Conservation (phyloP, 2,113 vertebrate species). For the Alexandromys fortis region DNA sequence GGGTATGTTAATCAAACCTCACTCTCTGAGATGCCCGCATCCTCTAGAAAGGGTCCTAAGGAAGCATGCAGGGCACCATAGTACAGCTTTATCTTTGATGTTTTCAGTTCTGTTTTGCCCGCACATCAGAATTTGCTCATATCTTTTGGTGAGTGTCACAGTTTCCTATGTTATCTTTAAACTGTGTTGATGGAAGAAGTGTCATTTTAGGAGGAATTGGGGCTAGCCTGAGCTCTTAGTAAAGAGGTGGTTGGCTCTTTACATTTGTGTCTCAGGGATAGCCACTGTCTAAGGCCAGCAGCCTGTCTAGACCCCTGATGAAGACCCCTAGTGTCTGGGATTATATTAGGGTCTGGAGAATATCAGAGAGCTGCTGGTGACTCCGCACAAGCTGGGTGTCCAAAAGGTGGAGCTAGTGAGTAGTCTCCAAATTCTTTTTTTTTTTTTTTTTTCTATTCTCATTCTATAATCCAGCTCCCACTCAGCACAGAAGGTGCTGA, state of each 20-base stretch:
- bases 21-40: neutral
- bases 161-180: conserved; percentile 13
- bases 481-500: neutral
- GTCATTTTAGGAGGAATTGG: neutral
- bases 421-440: neutral
- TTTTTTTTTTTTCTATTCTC: neutral
- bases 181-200: neutral
- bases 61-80: neutral
- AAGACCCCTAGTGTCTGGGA: neutral
- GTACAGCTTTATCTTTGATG: neutral
- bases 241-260: too few relatives aligned
- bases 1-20: neutral
- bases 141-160: neutral
- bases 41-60: neutral
- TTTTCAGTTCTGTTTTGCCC: neutral
- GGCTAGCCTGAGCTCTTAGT: neutral
- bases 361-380: neutral
- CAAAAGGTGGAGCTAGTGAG: neutral
- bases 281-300: neutral
- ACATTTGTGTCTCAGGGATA: neutral
- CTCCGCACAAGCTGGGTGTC: neutral
- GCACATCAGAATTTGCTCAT: neutral
- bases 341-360: neutral
- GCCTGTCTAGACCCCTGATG: neutral
- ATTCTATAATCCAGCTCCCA: neutral